Conservation (phyloP, 2,888 invertebrate genomes). For the Dasypogon diadema region DNA sequence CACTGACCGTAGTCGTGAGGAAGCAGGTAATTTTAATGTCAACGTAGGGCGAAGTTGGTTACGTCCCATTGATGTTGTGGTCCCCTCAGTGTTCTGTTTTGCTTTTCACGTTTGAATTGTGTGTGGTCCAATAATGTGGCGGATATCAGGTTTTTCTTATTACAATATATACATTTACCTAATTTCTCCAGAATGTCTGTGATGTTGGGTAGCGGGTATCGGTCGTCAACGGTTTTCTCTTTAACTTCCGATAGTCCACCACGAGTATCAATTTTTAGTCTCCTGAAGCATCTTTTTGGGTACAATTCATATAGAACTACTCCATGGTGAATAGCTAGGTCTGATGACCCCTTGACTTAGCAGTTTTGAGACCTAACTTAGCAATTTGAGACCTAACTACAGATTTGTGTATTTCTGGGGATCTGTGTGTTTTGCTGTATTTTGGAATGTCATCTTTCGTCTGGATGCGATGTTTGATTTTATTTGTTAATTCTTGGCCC, state of each 20-base stretch:
- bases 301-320: constrained; percentile 50
- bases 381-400: constrained; percentile 59
- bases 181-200: constrained; percentile 58
- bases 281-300: constrained; percentile 51
- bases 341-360: constrained; percentile 53
- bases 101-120: too few species aligned
- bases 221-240: constrained; percentile 57
- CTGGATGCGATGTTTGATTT: constrained; percentile 55
- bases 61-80: too few species aligned
- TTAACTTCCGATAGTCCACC: constrained; percentile 56
- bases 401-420: constrained; percentile 59
- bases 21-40: too few species aligned
- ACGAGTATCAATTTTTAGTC: constrained; percentile 56
- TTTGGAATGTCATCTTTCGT: constrained; percentile 55
- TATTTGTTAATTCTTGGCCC: constrained; percentile 29
- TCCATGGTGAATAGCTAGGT: constrained; percentile 54
- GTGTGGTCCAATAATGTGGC: too few species aligned
- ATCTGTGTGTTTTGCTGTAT: constrained; percentile 57
- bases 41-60: too few species aligned
- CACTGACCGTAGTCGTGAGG: too few species aligned
- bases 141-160: not conserved
- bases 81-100: too few species aligned
- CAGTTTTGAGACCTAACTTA: constrained; percentile 56
- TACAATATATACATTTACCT: constrained; percentile 53
- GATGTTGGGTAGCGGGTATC: constrained; percentile 58